Conservation (phyloP, 2,888 invertebrate genomes). For the Drosophila neonasuta region DNA sequence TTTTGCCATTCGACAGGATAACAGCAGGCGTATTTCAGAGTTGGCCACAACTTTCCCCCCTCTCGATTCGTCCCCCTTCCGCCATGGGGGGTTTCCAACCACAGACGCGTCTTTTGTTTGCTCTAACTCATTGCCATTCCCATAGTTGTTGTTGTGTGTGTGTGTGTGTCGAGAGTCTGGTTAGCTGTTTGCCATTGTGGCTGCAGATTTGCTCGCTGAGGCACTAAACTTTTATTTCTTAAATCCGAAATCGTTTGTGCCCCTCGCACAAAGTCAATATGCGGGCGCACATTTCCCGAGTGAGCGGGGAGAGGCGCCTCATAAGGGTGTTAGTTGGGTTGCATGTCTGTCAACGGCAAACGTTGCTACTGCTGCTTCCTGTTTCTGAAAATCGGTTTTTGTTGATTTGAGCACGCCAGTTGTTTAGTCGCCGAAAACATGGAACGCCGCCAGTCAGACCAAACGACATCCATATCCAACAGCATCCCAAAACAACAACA, state of each 20-base stretch:
- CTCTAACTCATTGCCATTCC: constrained; percentile 52
- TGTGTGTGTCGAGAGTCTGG: constrained; percentile 43
- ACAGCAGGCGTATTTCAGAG: constrained; percentile 25
- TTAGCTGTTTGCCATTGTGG: constrained; percentile 68
- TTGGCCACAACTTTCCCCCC: constrained; percentile 27
- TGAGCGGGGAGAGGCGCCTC: not conserved
- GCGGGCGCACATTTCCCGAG: constrained; percentile 62
- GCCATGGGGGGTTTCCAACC: constrained; percentile 42
- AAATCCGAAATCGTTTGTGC: constrained; percentile 75
- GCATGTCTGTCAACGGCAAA: constrained; percentile 57
- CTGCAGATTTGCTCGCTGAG: constrained; percentile 73
- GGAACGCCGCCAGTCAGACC: constrained; percentile 38
- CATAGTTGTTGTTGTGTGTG: constrained; percentile 19
- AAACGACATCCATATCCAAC: constrained; percentile 43
- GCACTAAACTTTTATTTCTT: constrained; percentile 77
- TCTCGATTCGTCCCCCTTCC: too few relatives aligned
- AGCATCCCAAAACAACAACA: constrained; percentile 9
- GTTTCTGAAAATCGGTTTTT: constrained; percentile 78
- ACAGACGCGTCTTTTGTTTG: constrained; percentile 79
- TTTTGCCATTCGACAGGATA: constrained; percentile 62
- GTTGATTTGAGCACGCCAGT: constrained; percentile 74
- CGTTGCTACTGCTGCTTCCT: constrained; percentile 52
- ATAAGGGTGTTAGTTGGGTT: constrained; percentile 10
- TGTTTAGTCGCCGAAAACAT: constrained; percentile 67
- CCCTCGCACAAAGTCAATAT: constrained; percentile 73